A percentile compares a stretch with the other conserved stretches of the same genome.
Conservation (phyloP, 2,113 vertebrate species). For the Lepidothrix coronata region DNA sequence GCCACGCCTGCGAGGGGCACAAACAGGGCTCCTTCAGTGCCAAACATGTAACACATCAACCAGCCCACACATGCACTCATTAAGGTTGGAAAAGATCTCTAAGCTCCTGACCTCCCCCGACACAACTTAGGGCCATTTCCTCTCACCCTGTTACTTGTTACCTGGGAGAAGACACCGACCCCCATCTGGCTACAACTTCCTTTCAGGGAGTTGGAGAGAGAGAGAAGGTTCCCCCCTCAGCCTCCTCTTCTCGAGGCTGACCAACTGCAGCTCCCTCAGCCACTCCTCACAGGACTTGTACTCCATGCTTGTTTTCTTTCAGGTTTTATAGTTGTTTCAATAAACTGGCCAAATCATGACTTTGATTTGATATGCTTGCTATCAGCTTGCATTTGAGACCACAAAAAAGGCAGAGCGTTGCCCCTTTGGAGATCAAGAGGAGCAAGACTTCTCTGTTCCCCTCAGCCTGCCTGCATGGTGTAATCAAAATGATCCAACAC, state of each 20-base stretch:
- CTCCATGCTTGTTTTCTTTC: neutral
- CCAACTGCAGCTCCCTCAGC: neutral
- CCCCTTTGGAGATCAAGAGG: neutral
- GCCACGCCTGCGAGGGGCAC: conserved; percentile 83
- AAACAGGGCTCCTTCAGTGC: neutral
- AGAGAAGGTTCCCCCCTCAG: neutral
- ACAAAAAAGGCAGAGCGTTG: neutral
- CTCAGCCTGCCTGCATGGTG: neutral
- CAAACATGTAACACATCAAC: neutral
- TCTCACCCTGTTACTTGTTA: neutral
- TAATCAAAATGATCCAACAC: neutral
- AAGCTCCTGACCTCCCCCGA: neutral
- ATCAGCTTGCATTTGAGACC: neutral
- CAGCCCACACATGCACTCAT: neutral
- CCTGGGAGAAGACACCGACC: neutral
- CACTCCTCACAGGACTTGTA: neutral
- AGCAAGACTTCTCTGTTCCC: neutral
- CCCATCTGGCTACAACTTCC: neutral
- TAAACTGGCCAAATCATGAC: neutral
- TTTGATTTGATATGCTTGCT: neutral
- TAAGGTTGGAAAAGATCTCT: neutral
- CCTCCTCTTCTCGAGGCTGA: neutral
- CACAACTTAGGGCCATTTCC: neutral
- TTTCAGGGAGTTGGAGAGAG: neutral
- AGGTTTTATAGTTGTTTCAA: neutral